phyloP scores from a whole-genome alignment of 2,888 invertebrate species.

The Mongoloraphidia duomilia region DNA sequence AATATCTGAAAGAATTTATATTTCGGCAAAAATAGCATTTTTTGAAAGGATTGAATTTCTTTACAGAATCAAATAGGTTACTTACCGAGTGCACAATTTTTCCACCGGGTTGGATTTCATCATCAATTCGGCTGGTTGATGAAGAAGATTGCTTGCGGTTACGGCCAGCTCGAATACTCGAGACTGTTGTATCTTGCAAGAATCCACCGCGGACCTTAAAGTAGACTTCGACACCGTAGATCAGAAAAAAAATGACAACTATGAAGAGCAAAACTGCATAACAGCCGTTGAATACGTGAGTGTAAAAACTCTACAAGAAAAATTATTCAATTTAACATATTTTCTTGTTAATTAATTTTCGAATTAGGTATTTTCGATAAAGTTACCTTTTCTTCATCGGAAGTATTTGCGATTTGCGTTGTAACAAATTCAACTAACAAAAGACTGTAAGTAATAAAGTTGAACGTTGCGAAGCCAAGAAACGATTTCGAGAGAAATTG shows the following conservation, averaged over 20 bases:
- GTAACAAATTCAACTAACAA: conserved; percentile 58
- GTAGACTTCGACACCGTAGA: conserved; percentile 88
- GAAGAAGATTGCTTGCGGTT: conserved; percentile 4
- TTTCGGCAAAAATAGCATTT: conserved; percentile 2
- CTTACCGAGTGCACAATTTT: too few species aligned
- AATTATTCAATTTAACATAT: background rate
- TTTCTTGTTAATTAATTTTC: background rate
- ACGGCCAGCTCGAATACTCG: conserved; percentile 35
- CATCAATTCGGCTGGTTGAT: too few species aligned
- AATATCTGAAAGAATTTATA: too few species aligned
- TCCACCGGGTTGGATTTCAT: too few species aligned
- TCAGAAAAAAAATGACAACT: conserved; percentile 82
- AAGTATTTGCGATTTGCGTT: conserved; percentile 34
- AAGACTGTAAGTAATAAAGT: conserved; percentile 74
- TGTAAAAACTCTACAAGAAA: conserved; percentile 52
- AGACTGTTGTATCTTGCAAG: conserved; percentile 53
- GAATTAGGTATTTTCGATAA: background rate
- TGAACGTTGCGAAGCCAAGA: conserved; percentile 78
- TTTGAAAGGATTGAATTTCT: too few species aligned
- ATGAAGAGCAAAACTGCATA: conserved; percentile 84
- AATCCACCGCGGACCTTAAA: conserved; percentile 87
- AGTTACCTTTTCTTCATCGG: conserved; percentile 29
- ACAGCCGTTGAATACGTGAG: conserved; percentile 81
- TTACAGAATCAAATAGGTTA: too few species aligned
- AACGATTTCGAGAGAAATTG: conserved; percentile 85